Evolutionary conservation across 2,797 vertebrate species (phyloP), one percentile per base, ranked within the genome.

Genomic region (Alectoris magna): DNA sequence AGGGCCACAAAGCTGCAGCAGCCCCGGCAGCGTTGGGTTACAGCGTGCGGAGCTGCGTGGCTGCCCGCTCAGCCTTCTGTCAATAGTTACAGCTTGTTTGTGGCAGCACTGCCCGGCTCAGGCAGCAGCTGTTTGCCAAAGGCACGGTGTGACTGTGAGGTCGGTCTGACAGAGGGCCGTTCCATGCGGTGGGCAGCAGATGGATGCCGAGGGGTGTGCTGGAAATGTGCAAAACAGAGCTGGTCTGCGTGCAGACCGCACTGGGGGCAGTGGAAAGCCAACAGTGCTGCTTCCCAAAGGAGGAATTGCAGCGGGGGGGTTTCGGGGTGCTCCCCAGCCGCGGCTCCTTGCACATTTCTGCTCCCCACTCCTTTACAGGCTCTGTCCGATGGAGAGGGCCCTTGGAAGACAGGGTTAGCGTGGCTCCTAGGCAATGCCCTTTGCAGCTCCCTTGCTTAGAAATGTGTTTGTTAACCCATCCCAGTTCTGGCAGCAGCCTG

Each of bases 1-100:
- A 79, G 71, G 89, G 84, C 82, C 22, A 31, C 39, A 11, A 5
- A 11, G 39, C 39, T 41, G 43, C 82, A 59, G 46, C 46, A 48
- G 46, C 46, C 44, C 46, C 46, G 22, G 46, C 21, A 48, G 46
- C 11, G 21, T 11, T 23, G 46, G 46, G 49, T 27, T 15, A 51
- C 24, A 2, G 49, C 97, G 98, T 96, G 92, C 77, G 95, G 97
- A 95, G 97, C 92, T 98, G 98, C 91, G 95, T 55, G 80, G 29
- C 55, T 93, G 34, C 78, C 87, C 95, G 95, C 69, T 80, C 85
- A 91, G 23, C 67, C 43, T 76, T 60, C 55, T 83, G 97, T 92
- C 96, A 98, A 97, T 97, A 98, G 98, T 91, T 97, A 98, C 97
- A 38, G 79, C 17, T 84, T 96, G 94, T 88, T 89, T 96, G 63